Evolutionary conservation across 2,888 invertebrate species (phyloP), one percentile per base, ranked within the genome.

Genomic region (Mesorhabditis belari): DNA sequence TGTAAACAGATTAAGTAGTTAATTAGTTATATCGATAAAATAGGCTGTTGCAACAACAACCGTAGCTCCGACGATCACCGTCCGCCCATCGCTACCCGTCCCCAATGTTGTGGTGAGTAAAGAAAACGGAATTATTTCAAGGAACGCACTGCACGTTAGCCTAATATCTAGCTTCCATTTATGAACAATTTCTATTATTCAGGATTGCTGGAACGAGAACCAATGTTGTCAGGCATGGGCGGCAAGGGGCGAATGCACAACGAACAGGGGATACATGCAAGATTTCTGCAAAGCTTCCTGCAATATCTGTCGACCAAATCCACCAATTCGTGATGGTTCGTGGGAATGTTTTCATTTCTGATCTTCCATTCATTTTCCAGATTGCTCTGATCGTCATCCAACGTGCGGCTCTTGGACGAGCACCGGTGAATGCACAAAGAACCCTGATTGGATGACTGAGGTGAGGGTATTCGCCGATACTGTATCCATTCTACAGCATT

Each of bases 381-480:
- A 69, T 54, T 73, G 73, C 57, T 35, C 61, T 2, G 74, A 73
- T 57, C 62, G 70, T 24, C 73, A 73, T 24, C 28, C 65, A 6
- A 63, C 68, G 49, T 73, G 73, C 56, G 63, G 62, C 6, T 55
- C 27, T 52, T 69, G 69, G 69, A 62, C 66, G 3, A 24, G 59
- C 0, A 53, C 53, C 17, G 77, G 77, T 5, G 78, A 77, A 58
- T 78, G 77, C 53, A 58, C 58, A 12, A 67, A 64, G 49, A 77
- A 77, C 61, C 64, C 67, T 17, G 53, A 70, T 12, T 77, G 77
- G 75, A 77, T 77, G 77, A 61, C 71, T 0, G 77, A 77, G 44
- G 44, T 35, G 44, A n/a, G 44, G n/a, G n/a, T 35, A 35, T 35
- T 17, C 12, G n/a, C n/a, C n/a, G n/a, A n/a, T n/a, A n/a, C n/a